Evolutionary conservation across 1,140 invertebrate species (phyloP), one percentile per base, ranked within the genome.

Genomic region (Artemia franciscana): DNA sequence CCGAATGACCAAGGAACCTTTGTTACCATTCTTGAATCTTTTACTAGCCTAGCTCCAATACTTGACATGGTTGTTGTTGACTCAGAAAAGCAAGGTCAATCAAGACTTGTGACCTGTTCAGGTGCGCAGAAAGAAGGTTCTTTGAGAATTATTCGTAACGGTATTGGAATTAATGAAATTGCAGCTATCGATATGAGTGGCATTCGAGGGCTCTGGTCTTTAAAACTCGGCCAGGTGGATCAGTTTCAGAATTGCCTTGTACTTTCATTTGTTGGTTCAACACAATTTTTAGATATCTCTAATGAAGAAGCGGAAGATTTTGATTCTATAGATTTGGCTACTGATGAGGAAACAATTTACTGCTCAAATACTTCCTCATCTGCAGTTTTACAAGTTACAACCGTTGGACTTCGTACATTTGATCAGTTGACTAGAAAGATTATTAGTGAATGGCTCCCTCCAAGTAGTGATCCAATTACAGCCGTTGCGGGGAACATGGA

Each of bases 121-220:
- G 92, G 86, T 74, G 86, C 85, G n/a, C 93, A 85, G 70, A 96
- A 97, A 74, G 94, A 97, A 76, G 95, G 95, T 0, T 95, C 92
- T 0, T 76, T 99, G 15, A 79, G 94, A 59, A 95, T 99, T 59
- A 98, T 98, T 61, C 80, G 93, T 64, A 96, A 95, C 76, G 93
- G 93, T 2, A 96, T 97, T 71, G 93, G 92, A 4, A 96, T 97
- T 60, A 90, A 96, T 71, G 94, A 98, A 73, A 88, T 94, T 74
- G 94, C 94, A 0, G 91, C 84, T 59, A 96, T 98, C 67, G 95
- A 98, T 78, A 77, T 98, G 62, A 82, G 87, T 15, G 91, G 93
- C 26, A 95, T 98, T 59, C 97, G 96, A 76, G 93, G 91, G 62
- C 91, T 96, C 80, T 96, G 91, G 91, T 86, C 91, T 0, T 75